Evolutionary conservation across 2,113 vertebrate genomes (phyloP), one percentile per base, ranked within the genome.

Genomic region (Festucalex cinctus): DNA sequence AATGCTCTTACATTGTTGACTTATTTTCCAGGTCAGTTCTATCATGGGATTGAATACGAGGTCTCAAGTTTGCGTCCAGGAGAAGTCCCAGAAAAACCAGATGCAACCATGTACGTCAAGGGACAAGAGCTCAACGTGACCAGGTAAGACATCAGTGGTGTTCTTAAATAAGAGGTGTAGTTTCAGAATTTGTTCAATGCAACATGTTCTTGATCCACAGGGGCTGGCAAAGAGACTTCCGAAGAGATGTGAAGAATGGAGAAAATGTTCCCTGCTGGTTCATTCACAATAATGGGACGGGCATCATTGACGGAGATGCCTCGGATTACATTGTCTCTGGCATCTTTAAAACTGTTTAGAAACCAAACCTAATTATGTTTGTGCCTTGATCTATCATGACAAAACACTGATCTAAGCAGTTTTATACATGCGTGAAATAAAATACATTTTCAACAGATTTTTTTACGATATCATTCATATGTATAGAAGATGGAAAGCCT

Each of bases 201-300:
- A n/a, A 57, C 9, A 6, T 68, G 17, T 77, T 73, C 26, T 54
- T 35, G 19, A 26, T 75, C 51, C 54, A 43, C 89, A 99, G 97
- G 88, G 95, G 97, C 69, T 94, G 92, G 91, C 94, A 99, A 88
- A 95, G 91, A 87, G 95, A 99, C 87, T 98, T 93, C 86, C 88
- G 89, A 59, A 82, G 63, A 13, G 88, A 96, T 24, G 41, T 85
- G 1, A 83, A 75, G 2, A 69, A 86, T 0, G 94, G 95, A 1
- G 66, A 75, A 0, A 89, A 92, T 5, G 67, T 98, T 26, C 84
- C 89, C 43, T 98, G 97, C 83, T 99, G 97, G 96, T 97, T 98
- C 19, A 71, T 98, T 79, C 95, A 98, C 75, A 86, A 88, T 78
- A 96, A 96, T 0, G 96, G 95, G 43, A 86, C 91, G 32, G 95